Evolutionary conservation across 2,113 vertebrate genomes (phyloP).

Genomic region (Rhineura floridana): DNA sequence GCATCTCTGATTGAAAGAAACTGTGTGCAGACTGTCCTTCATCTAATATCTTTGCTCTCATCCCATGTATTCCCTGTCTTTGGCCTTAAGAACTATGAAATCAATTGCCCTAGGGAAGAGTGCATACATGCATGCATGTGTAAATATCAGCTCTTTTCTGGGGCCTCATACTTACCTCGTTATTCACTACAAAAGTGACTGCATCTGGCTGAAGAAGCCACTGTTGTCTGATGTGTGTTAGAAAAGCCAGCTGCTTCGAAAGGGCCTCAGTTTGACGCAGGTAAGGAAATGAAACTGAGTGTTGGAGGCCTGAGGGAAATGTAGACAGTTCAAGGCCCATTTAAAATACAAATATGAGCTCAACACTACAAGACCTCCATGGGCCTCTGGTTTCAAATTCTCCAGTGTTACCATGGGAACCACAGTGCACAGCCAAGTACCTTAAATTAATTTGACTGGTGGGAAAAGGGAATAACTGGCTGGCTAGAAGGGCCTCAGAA

Average conservation of each 20-base stretch:
- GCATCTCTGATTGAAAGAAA: too few species aligned
- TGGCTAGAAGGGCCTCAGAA: slow-evolving; percentile 5
- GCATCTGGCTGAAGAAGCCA: too few species aligned
- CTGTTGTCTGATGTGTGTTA: too few species aligned
- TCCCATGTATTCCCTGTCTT: too few species aligned
- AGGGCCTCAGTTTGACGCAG: neutral
- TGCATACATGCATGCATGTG: too few species aligned
- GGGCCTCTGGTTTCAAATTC: slow-evolving; percentile 23
- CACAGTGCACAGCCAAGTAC: neutral
- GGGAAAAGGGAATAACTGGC: neutral
- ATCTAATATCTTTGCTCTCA: too few species aligned
- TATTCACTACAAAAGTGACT: too few species aligned
- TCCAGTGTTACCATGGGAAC: slow-evolving; percentile 14
- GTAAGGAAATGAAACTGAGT: neutral
- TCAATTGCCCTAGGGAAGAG: too few species aligned
- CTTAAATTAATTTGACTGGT: slow-evolving; percentile 17
- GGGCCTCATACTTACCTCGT: too few species aligned
- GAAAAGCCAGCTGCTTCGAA: fast-evolving
- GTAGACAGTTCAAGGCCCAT: neutral
- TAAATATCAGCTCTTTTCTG: too few species aligned
- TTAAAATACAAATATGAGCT: neutral
- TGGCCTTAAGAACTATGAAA: too few species aligned
- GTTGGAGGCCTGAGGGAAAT: neutral
- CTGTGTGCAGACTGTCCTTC: too few species aligned
- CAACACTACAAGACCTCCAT: neutral